These are phyloP conservation scores for Pandemis cinnamomeana DNA, from an alignment of 2,888 invertebrate genomes.

Conservation along the genomic window DNA sequence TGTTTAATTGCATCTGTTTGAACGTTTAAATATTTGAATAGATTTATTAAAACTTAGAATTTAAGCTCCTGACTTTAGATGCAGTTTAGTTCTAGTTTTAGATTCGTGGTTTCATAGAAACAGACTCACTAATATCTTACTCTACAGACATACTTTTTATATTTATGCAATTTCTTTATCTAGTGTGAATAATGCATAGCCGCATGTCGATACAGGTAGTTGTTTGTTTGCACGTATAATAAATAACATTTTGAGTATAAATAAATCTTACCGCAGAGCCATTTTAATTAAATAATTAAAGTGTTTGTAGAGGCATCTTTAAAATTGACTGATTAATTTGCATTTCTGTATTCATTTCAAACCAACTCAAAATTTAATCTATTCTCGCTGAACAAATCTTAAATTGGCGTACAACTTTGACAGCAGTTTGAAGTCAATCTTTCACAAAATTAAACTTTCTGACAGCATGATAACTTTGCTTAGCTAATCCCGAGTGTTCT, in stretches of 20 bases:
- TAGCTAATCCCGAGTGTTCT: slow-evolving; percentile 45
- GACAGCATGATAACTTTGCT: slow-evolving; percentile 66
- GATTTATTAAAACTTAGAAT: slow-evolving; percentile 58
- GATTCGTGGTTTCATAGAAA: slow-evolving; percentile 62
- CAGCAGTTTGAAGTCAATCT: slow-evolving; percentile 41
- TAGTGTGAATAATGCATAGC: slow-evolving; percentile 72
- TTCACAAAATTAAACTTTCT: slow-evolving; percentile 47
- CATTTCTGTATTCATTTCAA: slow-evolving; percentile 43
- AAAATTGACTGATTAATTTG: slow-evolving; percentile 42
- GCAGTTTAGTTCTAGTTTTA: slow-evolving; percentile 67
- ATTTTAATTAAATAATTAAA: slow-evolving; percentile 47
- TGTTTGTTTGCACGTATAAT: slow-evolving; percentile 72
- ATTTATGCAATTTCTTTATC: slow-evolving; percentile 57
- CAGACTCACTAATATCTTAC: slow-evolving; percentile 66
- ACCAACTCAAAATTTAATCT: slow-evolving; percentile 17
- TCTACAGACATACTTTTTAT: slow-evolving; percentile 66
- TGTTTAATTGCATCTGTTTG: slow-evolving; percentile 67
- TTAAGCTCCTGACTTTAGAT: slow-evolving; percentile 57
- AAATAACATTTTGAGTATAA: slow-evolving; percentile 51
- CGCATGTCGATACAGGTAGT: slow-evolving; percentile 74
- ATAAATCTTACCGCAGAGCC: slow-evolving; percentile 51
- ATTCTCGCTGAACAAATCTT: slow-evolving; percentile 5
- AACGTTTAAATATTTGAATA: slow-evolving; percentile 61
- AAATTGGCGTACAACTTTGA: slow-evolving; percentile 30
- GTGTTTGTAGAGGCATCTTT: slow-evolving; percentile 49